A percentile compares a stretch with the other conserved stretches of the same genome.
These are phyloP conservation scores for Periophthalmodon schlosseri DNA, from an alignment of 2,113 vertebrate species.

Conservation along the genomic window DNA sequence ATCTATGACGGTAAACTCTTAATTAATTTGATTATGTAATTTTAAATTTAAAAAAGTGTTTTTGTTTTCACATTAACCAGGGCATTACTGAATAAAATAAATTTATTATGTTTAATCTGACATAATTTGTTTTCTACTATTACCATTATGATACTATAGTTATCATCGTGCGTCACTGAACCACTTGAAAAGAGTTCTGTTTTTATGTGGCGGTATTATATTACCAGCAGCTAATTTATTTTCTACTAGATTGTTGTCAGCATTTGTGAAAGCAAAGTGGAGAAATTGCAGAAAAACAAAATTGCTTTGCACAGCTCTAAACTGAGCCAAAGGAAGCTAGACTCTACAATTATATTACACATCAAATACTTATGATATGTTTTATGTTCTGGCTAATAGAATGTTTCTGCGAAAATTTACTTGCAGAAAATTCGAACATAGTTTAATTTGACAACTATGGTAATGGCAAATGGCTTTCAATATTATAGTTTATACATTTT, in stretches of 20 bases:
- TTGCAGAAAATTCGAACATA: neutral
- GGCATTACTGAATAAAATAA: neutral
- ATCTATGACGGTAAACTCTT: too few relatives aligned
- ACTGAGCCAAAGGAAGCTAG: neutral
- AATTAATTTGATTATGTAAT: neutral
- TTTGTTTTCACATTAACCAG: too few relatives aligned
- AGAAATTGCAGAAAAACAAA: neutral
- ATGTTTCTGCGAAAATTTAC: neutral
- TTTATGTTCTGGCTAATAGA: neutral
- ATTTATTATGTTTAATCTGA: neutral
- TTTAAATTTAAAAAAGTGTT: too few relatives aligned
- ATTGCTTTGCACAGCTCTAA: neutral
- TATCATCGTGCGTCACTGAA: neutral
- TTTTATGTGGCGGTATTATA: neutral
- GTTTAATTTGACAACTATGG: neutral
- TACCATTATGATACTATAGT: too few relatives aligned
- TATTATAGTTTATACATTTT: too few relatives aligned
- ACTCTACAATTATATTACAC: neutral
- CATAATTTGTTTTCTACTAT: neutral
- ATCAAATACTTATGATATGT: neutral
- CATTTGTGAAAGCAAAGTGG: neutral
- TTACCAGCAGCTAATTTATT: neutral
- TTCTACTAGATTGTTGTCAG: neutral
- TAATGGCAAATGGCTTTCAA: neutral
- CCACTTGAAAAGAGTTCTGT: neutral